Evolutionary conservation across 2,888 invertebrate genomes (phyloP), one percentile per base, ranked within the genome.

Genomic region (Cataglyphis cursor): DNA sequence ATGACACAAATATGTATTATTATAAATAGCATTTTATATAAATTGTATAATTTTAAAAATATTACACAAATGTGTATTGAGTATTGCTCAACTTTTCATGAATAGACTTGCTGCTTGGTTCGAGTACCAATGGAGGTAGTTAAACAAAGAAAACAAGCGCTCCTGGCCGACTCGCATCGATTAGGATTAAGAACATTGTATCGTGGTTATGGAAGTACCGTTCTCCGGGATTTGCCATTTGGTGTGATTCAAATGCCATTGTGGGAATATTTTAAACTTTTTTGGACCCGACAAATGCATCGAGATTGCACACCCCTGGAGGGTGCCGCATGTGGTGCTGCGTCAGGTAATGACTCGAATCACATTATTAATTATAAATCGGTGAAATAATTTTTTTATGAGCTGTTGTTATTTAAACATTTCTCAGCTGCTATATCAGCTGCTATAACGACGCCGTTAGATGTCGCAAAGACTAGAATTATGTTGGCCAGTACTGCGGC

Each of bases 121-220:
- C 96, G 99, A 87, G 99, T 99, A 3, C 99, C 99, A 0, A 97
- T 98, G 6, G 99, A 99, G 95, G 97, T 99, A 82, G 97, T 99
- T 0, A 99, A 99, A 94, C 99, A 99, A 95, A 96, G 99, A 84
- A 97, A 97, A 51, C 99, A 99, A 95, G 97, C 97, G 0, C 96
- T 95, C 12, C 85, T 94, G 21, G 44, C 84, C 24, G 95, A 95
- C 9, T 93, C 94, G 18, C 94, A 90, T 70, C 90, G 95, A 57
- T 95, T 96, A 21, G 86, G 87, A 21, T 68, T 94, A 44, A 90
- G 87, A 87, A 94, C 93, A 0, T 94, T 98, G 10, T 98, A 97
- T 94, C 96, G 97, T 10, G 98, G 99, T 0, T 97, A 97, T 93
- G 96, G 97, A 9, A 97, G 97, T 10, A 98, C 98, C 0, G 95